Evolutionary conservation across 2,797 vertebrate species (phyloP), one percentile per base, ranked within the genome.

Genomic region (Trichosurus vulpecula): DNA sequence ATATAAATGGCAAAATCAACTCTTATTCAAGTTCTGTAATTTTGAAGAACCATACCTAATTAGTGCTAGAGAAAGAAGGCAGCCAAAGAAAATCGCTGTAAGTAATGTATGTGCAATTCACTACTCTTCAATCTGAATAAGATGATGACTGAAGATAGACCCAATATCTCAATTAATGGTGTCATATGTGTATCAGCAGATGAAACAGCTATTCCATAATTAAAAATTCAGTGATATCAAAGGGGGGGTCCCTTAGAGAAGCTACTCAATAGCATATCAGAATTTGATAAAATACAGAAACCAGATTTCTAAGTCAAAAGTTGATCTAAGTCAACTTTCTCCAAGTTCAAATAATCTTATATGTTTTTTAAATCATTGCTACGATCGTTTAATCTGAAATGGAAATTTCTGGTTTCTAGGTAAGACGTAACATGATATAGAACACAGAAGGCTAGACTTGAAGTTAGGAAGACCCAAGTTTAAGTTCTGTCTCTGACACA

Each of bases 261-360:
- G 27, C 52, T 96, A 93, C 90, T 61, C 96, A 93, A 51, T 47
- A 95, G 91, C 91, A 47, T 90, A 87, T 25, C 74, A 52, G 61
- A 95, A 94, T 91, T 47, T 93, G 92, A 93, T 90, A 95, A 89
- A 95, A 89, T 89, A 55, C 0, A 57, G 95, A 90, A 98, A 92
- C 89, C 90, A 97, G 95, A 94, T 30, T 96, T 95, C 14, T 96
- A 97, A 90, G 93, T 58, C 13, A 4, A 41, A 96, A 92, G 10
- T 92, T 94, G 90, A 96, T 47, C 97, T 66, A 92, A 97, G 91
- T 90, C n/a, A 91, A 0, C 53, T 96, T 96, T 96, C 94, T 96
- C 31, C 94, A 57, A 92, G 92, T 53, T 56, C 30, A 25, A 95
- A 47, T 94, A 96, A 94, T 0, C 10, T 47, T 58, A 74, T 74